These are phyloP conservation scores for Salvator merianae DNA, from an alignment of 2,113 vertebrate species.

Conservation along the genomic window DNA sequence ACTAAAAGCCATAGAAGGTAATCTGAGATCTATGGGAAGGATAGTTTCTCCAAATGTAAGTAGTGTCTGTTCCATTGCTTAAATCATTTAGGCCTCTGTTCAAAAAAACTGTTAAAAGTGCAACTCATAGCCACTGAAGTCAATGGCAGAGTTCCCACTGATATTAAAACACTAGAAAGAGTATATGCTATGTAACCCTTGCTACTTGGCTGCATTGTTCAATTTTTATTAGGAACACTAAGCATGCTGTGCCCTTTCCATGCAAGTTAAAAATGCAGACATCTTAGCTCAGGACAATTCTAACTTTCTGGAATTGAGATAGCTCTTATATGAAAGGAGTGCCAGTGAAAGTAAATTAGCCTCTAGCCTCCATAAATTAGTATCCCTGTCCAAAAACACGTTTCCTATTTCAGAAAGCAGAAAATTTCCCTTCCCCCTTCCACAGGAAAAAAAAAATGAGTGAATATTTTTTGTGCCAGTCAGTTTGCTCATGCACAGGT, in stretches of 20 bases:
- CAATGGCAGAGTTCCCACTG: background rate
- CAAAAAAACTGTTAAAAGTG: background rate
- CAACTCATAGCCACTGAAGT: accelerated
- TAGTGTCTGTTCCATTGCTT: background rate
- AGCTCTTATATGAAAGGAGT: too few relatives aligned
- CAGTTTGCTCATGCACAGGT: too few relatives aligned
- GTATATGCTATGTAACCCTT: background rate
- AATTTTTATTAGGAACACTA: background rate
- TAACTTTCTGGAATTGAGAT: too few relatives aligned
- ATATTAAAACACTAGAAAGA: background rate
- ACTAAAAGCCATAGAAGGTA: background rate
- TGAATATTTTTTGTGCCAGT: too few relatives aligned
- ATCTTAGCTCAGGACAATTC: background rate
- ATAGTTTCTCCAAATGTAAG: background rate
- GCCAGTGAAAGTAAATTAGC: background rate
- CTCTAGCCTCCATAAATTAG: too few relatives aligned
- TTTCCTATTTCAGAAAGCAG: too few relatives aligned
- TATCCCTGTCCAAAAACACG: too few relatives aligned
- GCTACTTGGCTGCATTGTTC: background rate
- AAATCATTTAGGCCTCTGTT: background rate
- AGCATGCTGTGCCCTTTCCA: background rate
- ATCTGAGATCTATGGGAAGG: background rate
- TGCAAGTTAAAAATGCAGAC: background rate
- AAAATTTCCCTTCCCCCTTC: too few relatives aligned
- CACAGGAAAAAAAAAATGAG: too few relatives aligned